Base-by-base conservation (phyloP, 2,113 vertebrate species). In the Plecturocebus donacophilus region DNA sequence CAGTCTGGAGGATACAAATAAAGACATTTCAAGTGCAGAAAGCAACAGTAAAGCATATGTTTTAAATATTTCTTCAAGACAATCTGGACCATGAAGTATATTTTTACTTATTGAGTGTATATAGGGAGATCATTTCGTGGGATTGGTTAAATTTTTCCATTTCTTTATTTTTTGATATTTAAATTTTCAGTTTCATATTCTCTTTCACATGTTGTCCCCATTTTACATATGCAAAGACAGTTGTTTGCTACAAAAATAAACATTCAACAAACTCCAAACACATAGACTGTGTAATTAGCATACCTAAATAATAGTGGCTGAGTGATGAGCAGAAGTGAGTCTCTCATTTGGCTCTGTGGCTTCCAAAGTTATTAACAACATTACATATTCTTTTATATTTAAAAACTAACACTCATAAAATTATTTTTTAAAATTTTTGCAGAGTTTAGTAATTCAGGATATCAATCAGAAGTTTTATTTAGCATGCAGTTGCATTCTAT, bases 371-470 rank as follows among this genome's bases (percentile, higher is more conserved):
- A 76, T 30, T 88, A 70, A 30, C 4, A 70, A 21, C 4, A 38
- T 70, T 40, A 47, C 30, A 52, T 23, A 19, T 47, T 52, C 58
- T n/a, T 84, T 70, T 81, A 19, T 66, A 35, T 82, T 83, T 84
- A 75, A 84, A 86, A 87, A 30, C 27, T 64, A 56, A 49, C 21
- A n/a, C 58, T 25, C 40, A 40, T 8, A 76, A 93, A 89, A 19
- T 88, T 94, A 89, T 90, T 68, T 89, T 96, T 96, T 13, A 58
- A 38, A 77, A 35, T 81, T 58, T 42, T 73, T 77, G 32, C 2
- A 40, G n/a, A 54, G 3, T 87, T 88, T 82, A 71, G 30, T 68
- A 66, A 94, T 66, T 93, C 35, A 93, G 17, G 42, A 56, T 68
- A 45, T 73, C 9, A 66, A 17, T 64, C 8, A 77, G 8, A 95